Base-by-base conservation (phyloP, 2,888 invertebrate genomes). In the Hydropsyche betteni region DNA sequence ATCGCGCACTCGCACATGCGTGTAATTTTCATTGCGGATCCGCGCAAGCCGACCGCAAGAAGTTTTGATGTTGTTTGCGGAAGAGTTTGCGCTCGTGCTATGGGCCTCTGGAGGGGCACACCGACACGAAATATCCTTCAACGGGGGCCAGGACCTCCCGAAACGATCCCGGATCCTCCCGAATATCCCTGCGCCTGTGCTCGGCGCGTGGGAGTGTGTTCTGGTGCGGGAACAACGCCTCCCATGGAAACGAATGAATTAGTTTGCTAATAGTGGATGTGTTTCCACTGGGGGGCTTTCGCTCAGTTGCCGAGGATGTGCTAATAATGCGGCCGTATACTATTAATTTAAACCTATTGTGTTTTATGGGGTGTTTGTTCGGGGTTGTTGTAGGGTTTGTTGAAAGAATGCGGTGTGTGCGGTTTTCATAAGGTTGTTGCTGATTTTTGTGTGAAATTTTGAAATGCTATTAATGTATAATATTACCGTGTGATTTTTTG, bases 31-130 rank as follows among this genome's bases (percentile, higher is more conserved):
- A 44, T 44, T 44, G n/a, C 52, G 72, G n/a, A 55, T 38, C 72
- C 58, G 72, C 58, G 24, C 24, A 24, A 16, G n/a, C 36, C 34
- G 58, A 36, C 72, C 72, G 58, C 72, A 58, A 72, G 72, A 75
- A 75, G 75, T 75, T 75, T 75, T 70, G 75, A 70, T 70, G 75
- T 69, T 70, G 70, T 70, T 75, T 61, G 75, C 70, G 75, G 55
- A 61, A 70, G 69, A 75, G 75, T 75, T 75, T 44, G 44, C 69
- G 69, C 16, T 10, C 50, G 69, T 38, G 10, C 58, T 69, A 75
- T 75, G 70, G 75, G 75, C 75, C 75, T 75, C 75, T 58, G 55
- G 75, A 75, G 74, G 68, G 61, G 75, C 5, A 44, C 51, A n/a
- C 58, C 44, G 14, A 61, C 75, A 75, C 50, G 58, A 55, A 72